Base-by-base conservation (phyloP, 2,888 invertebrate genomes). In the Drosophila niveifrons region DNA sequence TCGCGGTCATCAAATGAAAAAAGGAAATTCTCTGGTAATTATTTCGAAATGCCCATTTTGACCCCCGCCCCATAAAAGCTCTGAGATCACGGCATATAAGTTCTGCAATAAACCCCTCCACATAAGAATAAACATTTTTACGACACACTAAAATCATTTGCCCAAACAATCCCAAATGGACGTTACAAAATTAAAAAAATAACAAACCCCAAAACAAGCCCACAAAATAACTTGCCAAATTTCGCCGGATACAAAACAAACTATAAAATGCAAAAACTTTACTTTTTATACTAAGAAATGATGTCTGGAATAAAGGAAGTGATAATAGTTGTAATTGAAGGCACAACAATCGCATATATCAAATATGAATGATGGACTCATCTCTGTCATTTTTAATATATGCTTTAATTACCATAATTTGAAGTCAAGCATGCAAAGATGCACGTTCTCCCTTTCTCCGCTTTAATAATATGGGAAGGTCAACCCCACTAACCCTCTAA, bases 111-210 rank as follows among this genome's bases (percentile, higher is more conserved):
- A 78, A 73, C 62, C 46, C 57, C 43, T 52, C 48, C 51, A 47
- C 69, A 59, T 58, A 61, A 52, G 59, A 53, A 62, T 57, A 79
- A 72, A 77, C 57, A 82, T 58, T 83, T 83, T 83, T 83, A 86
- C 51, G 78, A 70, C 69, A 43, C 61, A 81, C 87, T 83, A 83
- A 87, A 83, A 72, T 74, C 66, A 78, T 86, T 83, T 74, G 50
- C 75, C 65, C 80, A 78, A 78, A 75, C 66, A 82, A 47, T 43
- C 47, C 57, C 51, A 48, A 17, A 52, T 72, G 73, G 76, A 58
- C 72, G 61, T 9, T 52, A 46, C 41, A 64, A 43, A 28, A 61
- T n/a, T n/a, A n/a, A n/a, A n/a, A 34, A 59, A 68, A 63, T 59
- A 11, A n/a, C 55, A 47, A 63, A 56, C 36, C 15, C 10, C 46